Conservation (phyloP, 2,888 invertebrate species). For the Steinernema hermaphroditum region DNA sequence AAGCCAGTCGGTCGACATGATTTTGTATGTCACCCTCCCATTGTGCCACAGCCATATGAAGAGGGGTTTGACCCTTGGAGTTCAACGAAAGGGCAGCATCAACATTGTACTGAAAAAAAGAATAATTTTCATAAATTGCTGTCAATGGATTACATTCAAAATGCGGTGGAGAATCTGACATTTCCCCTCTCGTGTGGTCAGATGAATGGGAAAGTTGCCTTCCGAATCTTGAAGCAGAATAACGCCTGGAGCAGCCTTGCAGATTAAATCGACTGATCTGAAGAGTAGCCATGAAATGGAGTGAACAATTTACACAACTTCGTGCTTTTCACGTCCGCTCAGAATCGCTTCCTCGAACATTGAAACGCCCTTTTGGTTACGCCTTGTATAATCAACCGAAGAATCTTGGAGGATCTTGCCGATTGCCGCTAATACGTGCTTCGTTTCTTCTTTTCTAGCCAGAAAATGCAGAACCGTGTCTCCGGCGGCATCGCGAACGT, state of each 20-base stretch:
- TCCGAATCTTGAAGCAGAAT: background rate
- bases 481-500: conserved; percentile 1
- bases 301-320: background rate
- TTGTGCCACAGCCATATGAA: background rate
- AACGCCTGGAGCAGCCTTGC: background rate
- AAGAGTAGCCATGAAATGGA: background rate
- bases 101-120: conserved; percentile 3
- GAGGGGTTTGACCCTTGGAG: background rate
- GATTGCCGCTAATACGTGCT: background rate
- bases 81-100: background rate
- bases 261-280: background rate
- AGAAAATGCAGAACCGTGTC: conserved; percentile 1
- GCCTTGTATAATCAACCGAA: conserved; percentile 10
- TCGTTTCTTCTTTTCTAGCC: background rate
- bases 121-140: too few relatives aligned
- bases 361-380: background rate
- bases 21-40: background rate
- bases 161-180: conserved; percentile 4
- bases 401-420: background rate
- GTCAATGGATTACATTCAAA: background rate
- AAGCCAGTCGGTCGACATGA: background rate
- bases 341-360: conserved; percentile 22
- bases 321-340: background rate
- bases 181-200: background rate
- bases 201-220: conserved; percentile 5